Conservation (phyloP, 2,113 vertebrate genomes). For the Leucopsar rothschildi region DNA sequence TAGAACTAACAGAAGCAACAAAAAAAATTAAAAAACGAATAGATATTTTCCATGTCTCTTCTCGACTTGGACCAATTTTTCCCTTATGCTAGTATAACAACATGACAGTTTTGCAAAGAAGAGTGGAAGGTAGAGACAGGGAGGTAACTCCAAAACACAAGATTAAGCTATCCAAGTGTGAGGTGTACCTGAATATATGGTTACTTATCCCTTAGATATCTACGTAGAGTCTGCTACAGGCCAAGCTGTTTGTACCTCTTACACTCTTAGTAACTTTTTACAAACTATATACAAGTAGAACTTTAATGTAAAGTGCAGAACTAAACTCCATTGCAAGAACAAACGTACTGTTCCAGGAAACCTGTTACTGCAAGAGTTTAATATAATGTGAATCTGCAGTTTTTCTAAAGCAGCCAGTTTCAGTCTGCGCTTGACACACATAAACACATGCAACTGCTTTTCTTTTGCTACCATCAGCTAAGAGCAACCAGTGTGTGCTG, state of each 20-base stretch:
- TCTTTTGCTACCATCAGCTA: background rate
- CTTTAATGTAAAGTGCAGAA: background rate
- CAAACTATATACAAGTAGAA: background rate
- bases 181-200: background rate
- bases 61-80: background rate
- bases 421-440: background rate
- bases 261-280: background rate
- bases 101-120: background rate
- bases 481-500: background rate
- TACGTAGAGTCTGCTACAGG: background rate
- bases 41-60: background rate
- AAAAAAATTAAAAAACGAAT: background rate
- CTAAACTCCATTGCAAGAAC: background rate
- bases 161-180: background rate
- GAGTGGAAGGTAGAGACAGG: background rate
- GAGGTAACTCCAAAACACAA: background rate
- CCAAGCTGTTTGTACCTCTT: background rate
- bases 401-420: conserved; percentile 1
- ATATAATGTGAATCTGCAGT: background rate
- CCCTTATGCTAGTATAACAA: background rate
- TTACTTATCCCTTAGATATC: background rate
- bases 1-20: background rate
- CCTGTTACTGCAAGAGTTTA: background rate
- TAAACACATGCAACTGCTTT: background rate
- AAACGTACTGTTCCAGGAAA: background rate